Evolutionary conservation across 2,113 vertebrate species (phyloP), one percentile per base, ranked within the genome.

Genomic region (Passerina amoena): DNA sequence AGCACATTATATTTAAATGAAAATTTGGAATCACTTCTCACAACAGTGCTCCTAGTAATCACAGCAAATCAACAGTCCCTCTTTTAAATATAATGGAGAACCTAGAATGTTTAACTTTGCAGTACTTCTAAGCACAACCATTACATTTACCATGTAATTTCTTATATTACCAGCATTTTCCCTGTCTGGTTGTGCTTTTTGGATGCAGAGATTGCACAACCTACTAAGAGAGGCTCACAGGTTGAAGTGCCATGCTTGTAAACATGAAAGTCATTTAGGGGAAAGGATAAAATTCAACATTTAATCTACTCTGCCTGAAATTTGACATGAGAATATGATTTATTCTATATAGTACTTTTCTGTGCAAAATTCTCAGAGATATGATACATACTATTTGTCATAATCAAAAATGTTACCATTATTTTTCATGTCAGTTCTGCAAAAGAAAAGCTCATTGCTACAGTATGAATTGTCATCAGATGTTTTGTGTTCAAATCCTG

Each of bases 361-460:
- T 59, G 56, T 87, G 37, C 14, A 7, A 30, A 30, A 28, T 86
- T 90, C 57, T 82, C 37, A 90, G 75, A 75, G 78, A 70, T 17
- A 92, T 66, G 70, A 85, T 73, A 71, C 63, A 73, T 64, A 33
- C n/a, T 78, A 53, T 93, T 94, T 94, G 83, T 89, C 86, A 83
- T 65, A 68, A 84, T 64, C 59, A 69, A 89, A 87, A 82, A 79
- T 82, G 70, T 92, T 94, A 13, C 60, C 28, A 45, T 66, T 88
- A 35, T 72, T 92, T 91, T 91, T 81, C 61, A 23, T 69, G 61
- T 77, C 85, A 72, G 21, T 88, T 94, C 59, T 96, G 42, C 38
- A 81, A 87, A 73, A 45, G 65, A 65, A 92, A 85, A 38, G 53
- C 63, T 95, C 19, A 42, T 91, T 79, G 44, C 91, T 94, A 30